Percentiles rank a stretch among this genome's conserved stretches.
Evolutionary conservation across 2,797 vertebrate species (phyloP).

Genomic region (Rhinella marina): DNA sequence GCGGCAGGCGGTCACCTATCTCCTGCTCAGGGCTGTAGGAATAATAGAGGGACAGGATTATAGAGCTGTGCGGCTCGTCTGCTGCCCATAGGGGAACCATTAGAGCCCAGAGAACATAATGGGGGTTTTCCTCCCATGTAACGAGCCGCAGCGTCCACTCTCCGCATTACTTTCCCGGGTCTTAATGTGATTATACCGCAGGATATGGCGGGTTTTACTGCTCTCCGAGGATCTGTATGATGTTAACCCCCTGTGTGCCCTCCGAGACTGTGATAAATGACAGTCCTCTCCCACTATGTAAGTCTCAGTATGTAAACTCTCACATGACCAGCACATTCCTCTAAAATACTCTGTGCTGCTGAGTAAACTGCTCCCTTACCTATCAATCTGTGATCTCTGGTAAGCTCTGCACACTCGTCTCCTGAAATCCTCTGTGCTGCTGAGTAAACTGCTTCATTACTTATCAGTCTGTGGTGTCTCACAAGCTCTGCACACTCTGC

Average conservation of each 20-base stretch:
- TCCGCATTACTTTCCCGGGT: too few species aligned
- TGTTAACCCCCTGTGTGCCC: conserved; percentile 8
- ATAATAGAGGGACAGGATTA: too few species aligned
- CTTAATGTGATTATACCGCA: background rate
- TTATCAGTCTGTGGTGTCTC: background rate
- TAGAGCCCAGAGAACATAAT: background rate
- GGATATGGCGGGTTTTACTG: background rate
- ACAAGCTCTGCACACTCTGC: background rate
- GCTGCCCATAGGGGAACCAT: conserved; percentile 19
- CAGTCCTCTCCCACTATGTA: background rate
- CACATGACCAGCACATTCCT: background rate
- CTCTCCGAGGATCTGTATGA: background rate
- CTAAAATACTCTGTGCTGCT: conserved; percentile 3
- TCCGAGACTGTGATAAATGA: too few species aligned
- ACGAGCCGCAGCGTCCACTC: background rate
- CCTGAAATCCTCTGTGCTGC: too few species aligned
- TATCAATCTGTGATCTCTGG: too few species aligned
- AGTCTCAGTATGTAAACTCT: background rate
- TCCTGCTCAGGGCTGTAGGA: too few species aligned
- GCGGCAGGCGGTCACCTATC: too few species aligned
- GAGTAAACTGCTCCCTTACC: background rate
- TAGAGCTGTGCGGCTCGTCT: background rate
- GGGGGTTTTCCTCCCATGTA: background rate
- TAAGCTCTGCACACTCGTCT: background rate
- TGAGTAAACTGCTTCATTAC: too few species aligned